Evolutionary conservation across 2,113 vertebrate genomes (phyloP), one percentile per base, ranked within the genome.

Genomic region (Brachyhypopomus gauderio): DNA sequence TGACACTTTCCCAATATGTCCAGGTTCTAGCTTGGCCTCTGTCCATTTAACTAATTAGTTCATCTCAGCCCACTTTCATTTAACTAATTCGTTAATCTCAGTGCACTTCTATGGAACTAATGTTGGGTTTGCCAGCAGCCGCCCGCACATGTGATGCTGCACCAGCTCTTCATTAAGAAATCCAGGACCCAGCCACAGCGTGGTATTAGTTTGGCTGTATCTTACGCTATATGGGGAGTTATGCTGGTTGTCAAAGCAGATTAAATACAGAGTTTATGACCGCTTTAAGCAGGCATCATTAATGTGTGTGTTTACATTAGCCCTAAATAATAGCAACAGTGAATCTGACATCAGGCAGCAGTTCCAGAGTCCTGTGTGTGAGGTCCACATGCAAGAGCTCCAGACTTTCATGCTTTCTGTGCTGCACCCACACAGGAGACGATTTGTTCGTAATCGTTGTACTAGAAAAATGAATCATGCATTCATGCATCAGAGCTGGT

Each of bases 21-120:
- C 71, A 30, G 48, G 36, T 77, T 77, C 23, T 75, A 72, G 80
- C 84, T 72, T 63, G 75, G 58, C 38, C 69, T 60, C 74, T 75
- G 41, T 86, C 79, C 79, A 84, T 87, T 85, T 84, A 84, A 76
- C 58, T 86, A 86, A 88, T 85, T 86, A 72, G 78, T 75, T 83
- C 72, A 81, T 82, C 72, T 80, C n/a, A n/a, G 55, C 55, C 36
- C 55, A 79, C 81, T 83, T 85, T 78, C 76, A 55, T 83, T 84
- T 79, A 79, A 82, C 60, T n/a, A n/a, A n/a, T n/a, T n/a, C n/a
- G 78, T 75, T 83, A 75, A 81, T 82, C 72, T 80, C n/a, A n/a
- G 55, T 55, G 36, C 55, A 79, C 81, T 83, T 85, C 75, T 73
- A 55, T 83, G 82, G 77, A 79, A 82, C 60, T 78, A 77, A 62